Evolutionary conservation across 2,113 vertebrate species (phyloP), one percentile per base, ranked within the genome.

Genomic region (Nerophis ophidion): DNA sequence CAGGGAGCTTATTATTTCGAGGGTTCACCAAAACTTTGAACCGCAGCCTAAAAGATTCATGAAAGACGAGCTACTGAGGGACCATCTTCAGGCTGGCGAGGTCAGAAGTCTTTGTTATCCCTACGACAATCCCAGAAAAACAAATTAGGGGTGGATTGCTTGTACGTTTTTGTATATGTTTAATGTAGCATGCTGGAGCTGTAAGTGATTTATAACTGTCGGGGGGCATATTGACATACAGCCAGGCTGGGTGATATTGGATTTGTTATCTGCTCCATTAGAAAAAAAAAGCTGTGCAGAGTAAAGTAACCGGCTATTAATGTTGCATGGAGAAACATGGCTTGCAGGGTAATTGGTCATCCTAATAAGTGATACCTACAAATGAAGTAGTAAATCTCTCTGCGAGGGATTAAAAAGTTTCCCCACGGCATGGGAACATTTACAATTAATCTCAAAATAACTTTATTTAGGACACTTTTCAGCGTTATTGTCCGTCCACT

Each of bases 11-110:
- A 74, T 88, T 89, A 88, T 86, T 86, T 88, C 80, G 81, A 8
- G 34, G 82, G 81, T 87, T 88, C 79, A 71, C 77, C 72, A 66
- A 76, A 88, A 86, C 80, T 84, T 85, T 88, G 86, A 88, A 89
- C 88, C 76, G 61, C 72, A 77, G 81, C 78, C 83, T 90, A 82
- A 89, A 90, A 87, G 76, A 86, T 88, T 88, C 82, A 90, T 87
- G 88, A 90, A 84, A 74, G 54, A 68, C 34, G 61, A 73, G 70
- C 78, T 66, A 73, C 67, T 59, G 19, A 57, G 87, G 81, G 82
- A 84, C 74, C 76, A 74, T 63, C 70, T 75, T 48, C 48, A 76
- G 84, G 83, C 78, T 84, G 71, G 26, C 71, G 70, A 71, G 85
- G 87, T 88, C 80, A 86, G 71, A 85, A 84, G 82, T 83, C 66